Conservation (phyloP, 2,888 invertebrate species). For the Celastrina argiolus region DNA sequence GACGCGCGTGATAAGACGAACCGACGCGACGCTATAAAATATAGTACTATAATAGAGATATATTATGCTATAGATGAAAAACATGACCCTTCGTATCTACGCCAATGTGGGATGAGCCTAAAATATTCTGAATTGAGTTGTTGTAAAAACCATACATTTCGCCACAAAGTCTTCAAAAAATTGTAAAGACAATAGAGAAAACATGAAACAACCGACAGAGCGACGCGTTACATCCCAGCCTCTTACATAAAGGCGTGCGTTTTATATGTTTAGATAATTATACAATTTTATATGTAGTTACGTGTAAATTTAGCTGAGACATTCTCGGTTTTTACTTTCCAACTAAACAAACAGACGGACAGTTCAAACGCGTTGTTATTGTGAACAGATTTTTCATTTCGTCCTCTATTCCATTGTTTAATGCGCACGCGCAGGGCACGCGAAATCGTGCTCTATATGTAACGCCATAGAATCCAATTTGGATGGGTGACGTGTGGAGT, state of each 20-base stretch:
- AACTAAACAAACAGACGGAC: slow-evolving; percentile 57
- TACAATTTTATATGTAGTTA: slow-evolving; percentile 38
- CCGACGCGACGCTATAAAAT: too few species aligned
- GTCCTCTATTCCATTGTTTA: slow-evolving; percentile 38
- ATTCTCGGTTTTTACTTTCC: slow-evolving; percentile 53
- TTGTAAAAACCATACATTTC: not conserved
- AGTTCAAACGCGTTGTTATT: slow-evolving; percentile 48
- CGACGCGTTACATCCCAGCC: slow-evolving; percentile 27
- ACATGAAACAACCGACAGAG: slow-evolving; percentile 26
- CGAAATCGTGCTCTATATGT: not conserved
- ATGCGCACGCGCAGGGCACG: not conserved
- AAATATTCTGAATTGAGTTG: not conserved
- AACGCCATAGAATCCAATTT: not conserved
- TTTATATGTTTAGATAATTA: slow-evolving; percentile 39
- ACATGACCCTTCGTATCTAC: too few species aligned
- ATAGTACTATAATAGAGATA: too few species aligned
- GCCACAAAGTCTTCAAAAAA: slow-evolving; percentile 9
- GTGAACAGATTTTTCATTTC: slow-evolving; percentile 48
- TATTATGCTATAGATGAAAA: too few species aligned
- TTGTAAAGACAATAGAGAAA: slow-evolving; percentile 21
- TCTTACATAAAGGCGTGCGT: slow-evolving; percentile 29
- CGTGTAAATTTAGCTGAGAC: slow-evolving; percentile 45
- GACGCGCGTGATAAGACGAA: too few species aligned
- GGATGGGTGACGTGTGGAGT: not conserved
- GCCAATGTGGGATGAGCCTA: too few species aligned